Conservation (phyloP, 23 tunicate species). For the Halocynthia aurantium region DNA sequence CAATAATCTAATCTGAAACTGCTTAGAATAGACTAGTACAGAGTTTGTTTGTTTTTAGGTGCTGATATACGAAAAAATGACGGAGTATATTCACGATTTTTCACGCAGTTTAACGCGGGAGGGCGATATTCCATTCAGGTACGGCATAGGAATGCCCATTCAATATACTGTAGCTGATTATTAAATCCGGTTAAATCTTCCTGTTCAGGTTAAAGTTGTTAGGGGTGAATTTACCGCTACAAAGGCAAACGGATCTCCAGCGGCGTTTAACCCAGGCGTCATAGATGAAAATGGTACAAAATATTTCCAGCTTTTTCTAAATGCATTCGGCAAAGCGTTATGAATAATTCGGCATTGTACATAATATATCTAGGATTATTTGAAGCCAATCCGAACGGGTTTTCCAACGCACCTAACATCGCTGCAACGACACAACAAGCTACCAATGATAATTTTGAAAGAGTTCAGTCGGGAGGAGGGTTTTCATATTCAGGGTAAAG, state of each 20-base stretch:
- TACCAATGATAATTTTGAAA: conserved; percentile 27
- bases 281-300: conserved; percentile 25
- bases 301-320: neutral
- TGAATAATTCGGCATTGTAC: too few relatives aligned
- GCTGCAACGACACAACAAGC: too few relatives aligned
- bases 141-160: too few relatives aligned
- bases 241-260: conserved; percentile 17
- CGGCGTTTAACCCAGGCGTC: conserved; percentile 41
- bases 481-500: conserved; percentile 43
- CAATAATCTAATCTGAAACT: neutral
- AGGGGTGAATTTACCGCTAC: neutral
- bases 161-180: too few relatives aligned
- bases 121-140: conserved; percentile 71
- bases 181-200: too few relatives aligned
- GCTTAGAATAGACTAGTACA: too few relatives aligned
- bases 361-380: too few relatives aligned
- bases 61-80: conserved; percentile 56
- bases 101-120: conserved; percentile 27
- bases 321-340: too few relatives aligned
- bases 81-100: conserved; percentile 63
- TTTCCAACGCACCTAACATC: too few relatives aligned
- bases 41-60: conserved; percentile 19
- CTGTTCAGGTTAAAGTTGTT: too few relatives aligned
- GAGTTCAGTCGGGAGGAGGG: conserved; percentile 50
- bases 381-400: too few relatives aligned